Conservation (phyloP, 2,888 invertebrate species). For the Uropetala carovei region DNA sequence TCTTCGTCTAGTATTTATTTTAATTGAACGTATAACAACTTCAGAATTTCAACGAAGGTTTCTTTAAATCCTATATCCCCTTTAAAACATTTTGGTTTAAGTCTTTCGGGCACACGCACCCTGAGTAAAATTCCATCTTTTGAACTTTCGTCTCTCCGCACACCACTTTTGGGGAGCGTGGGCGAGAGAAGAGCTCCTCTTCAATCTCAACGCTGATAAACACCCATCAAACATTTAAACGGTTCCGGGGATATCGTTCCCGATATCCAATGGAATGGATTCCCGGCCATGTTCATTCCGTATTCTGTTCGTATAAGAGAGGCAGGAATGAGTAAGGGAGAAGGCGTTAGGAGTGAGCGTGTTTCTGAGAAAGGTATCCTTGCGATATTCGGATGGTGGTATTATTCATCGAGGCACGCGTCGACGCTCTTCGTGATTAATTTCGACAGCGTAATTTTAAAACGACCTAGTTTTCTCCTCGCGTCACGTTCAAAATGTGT, state of each 20-base stretch:
- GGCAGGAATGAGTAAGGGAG: background rate
- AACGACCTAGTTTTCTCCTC: background rate
- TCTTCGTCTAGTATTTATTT: no score
- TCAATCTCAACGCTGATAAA: slow-evolving; percentile 51
- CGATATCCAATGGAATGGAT: slow-evolving; percentile 33
- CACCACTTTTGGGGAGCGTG: background rate
- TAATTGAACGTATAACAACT: no score
- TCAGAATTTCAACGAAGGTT: no score
- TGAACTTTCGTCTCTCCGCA: slow-evolving; percentile 21
- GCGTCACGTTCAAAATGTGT: background rate
- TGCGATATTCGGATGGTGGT: background rate
- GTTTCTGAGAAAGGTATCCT: background rate
- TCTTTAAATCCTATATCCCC: no score
- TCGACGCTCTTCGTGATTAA: background rate
- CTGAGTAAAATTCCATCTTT: background rate
- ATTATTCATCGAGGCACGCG: background rate
- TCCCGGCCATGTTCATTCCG: background rate
- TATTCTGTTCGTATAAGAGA: background rate
- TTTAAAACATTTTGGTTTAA: no score
- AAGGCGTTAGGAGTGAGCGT: background rate
- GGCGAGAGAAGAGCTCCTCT: background rate
- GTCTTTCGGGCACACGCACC: background rate
- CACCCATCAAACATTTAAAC: slow-evolving; percentile 59
- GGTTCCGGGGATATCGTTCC: slow-evolving; percentile 50
- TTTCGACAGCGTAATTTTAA: background rate